phyloP scores from a whole-genome alignment of 2,113 vertebrate species.

The Lophotis ruficrista region DNA sequence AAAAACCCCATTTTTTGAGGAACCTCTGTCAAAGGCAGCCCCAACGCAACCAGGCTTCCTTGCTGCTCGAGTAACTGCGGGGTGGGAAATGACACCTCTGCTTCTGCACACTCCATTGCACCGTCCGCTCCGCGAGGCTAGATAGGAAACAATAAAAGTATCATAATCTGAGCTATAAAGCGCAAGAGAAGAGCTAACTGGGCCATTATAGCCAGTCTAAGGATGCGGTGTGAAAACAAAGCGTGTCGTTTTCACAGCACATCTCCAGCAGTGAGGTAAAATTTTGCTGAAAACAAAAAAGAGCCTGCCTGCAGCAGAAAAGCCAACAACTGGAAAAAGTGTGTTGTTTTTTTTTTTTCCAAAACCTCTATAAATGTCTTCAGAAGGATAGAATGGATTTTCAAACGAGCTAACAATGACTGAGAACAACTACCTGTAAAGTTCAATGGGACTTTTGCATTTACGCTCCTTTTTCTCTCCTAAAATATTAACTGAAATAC shows the following conservation, averaged over 20 bases:
- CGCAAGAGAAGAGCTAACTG: not conserved
- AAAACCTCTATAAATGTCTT: not conserved
- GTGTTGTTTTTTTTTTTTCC: not conserved
- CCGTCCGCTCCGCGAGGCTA: not conserved
- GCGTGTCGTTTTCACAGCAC: not conserved
- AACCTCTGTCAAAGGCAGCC: not conserved
- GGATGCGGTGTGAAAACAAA: not conserved
- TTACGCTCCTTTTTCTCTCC: not conserved
- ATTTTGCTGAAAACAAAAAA: not conserved
- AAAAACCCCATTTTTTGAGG: not conserved
- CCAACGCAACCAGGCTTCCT: not conserved
- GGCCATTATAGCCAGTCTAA: not conserved
- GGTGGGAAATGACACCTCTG: not conserved
- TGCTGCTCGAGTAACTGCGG: rapidly evolving
- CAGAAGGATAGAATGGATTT: slow-evolving; percentile 17
- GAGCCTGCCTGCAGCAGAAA: not conserved
- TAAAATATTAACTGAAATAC: not conserved
- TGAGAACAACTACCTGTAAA: not conserved
- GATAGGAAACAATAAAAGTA: not conserved
- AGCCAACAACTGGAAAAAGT: not conserved
- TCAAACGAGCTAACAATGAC: not conserved
- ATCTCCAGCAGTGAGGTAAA: slow-evolving; percentile 23
- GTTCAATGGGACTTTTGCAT: not conserved
- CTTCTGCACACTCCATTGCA: not conserved
- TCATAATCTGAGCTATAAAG: not conserved